A percentile compares a stretch with the other conserved stretches of the same genome.
Evolutionary conservation across 1,140 invertebrate species (phyloP).

Genomic region (Habropoda laboriosa): DNA sequence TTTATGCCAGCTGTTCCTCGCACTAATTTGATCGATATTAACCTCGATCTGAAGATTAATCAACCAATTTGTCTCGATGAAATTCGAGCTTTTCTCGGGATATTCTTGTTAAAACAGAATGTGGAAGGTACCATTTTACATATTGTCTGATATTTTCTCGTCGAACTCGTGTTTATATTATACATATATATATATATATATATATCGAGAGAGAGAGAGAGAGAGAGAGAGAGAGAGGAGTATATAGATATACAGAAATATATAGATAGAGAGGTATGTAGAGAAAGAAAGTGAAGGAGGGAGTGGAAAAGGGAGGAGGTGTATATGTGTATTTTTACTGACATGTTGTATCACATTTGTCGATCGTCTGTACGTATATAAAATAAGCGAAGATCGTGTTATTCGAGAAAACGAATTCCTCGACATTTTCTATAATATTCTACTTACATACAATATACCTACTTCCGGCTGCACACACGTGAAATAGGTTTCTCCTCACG

Average conservation of each 20-base stretch:
- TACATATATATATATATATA: too few relatives aligned
- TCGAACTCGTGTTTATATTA: neutral
- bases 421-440: neutral
- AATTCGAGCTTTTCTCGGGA: neutral
- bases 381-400: too few relatives aligned
- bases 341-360: neutral
- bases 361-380: too few relatives aligned
- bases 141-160: neutral
- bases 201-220: too few relatives aligned
- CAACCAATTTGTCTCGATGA: neutral
- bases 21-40: neutral
- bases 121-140: neutral
- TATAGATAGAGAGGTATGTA: too few relatives aligned
- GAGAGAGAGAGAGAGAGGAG: too few relatives aligned
- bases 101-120: neutral
- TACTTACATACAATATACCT: too few relatives aligned
- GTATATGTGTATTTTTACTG: constrained; percentile 34
- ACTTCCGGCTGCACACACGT: too few relatives aligned
- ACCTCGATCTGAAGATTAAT: neutral
- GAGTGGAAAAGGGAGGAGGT: too few relatives aligned
- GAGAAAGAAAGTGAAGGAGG: too few relatives aligned
- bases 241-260: too few relatives aligned
- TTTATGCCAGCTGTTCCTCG: neutral
- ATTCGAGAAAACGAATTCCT: neutral
- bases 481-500: too few relatives aligned